A percentile compares a stretch with the other conserved stretches of the same genome.
phyloP scores from a whole-genome alignment of 2,888 invertebrate genomes.

The Pocota personata region DNA sequence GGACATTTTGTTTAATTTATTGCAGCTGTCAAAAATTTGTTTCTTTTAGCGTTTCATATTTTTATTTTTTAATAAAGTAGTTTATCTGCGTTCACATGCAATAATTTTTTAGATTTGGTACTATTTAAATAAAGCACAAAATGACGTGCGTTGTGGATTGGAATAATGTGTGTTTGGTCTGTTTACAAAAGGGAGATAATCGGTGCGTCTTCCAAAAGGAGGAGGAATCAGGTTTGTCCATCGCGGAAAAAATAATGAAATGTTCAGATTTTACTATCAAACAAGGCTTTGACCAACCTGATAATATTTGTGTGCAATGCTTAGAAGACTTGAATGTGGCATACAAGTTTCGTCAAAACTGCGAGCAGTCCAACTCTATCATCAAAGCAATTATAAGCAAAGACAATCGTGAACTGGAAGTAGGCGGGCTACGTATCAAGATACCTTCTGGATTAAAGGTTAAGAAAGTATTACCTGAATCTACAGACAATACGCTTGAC shows the following conservation, averaged over 20 bases:
- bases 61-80: neutral
- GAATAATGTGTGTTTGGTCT: conserved; percentile 80
- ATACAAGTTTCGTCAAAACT: conserved; percentile 80
- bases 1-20: conserved; percentile 21
- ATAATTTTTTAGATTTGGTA: neutral
- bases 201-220: conserved; percentile 79
- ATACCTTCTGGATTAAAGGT: conserved; percentile 78
- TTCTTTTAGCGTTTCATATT: conserved; percentile 33
- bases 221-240: conserved; percentile 76
- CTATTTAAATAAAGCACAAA: neutral
- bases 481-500: neutral
- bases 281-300: conserved; percentile 77
- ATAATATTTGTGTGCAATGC: conserved; percentile 80
- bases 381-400: conserved; percentile 77
- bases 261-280: conserved; percentile 78
- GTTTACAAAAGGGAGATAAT: conserved; percentile 79
- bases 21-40: conserved; percentile 33
- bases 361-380: conserved; percentile 79
- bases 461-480: conserved; percentile 71
- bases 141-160: conserved; percentile 78
- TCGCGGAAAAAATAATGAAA: conserved; percentile 80
- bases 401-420: conserved; percentile 56
- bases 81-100: neutral
- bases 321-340: conserved; percentile 79
- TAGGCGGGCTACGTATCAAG: conserved; percentile 75